Percentiles rank a stretch among this genome's conserved stretches.
These are phyloP conservation scores for Thysanoteuthis rhombus DNA, from an alignment of 2,888 invertebrate genomes.

Conservation along the genomic window DNA sequence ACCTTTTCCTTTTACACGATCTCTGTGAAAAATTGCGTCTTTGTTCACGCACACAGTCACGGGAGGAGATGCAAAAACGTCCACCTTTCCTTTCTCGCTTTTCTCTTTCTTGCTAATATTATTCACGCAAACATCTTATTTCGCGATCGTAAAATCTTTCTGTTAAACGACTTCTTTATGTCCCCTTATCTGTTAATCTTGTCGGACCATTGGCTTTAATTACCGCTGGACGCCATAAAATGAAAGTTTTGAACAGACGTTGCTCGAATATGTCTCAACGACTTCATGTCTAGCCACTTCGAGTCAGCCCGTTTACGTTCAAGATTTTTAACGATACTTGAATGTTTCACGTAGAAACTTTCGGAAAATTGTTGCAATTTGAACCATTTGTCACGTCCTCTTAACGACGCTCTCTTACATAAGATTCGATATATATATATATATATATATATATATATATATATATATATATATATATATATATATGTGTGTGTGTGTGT, in stretches of 20 bases:
- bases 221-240: background rate
- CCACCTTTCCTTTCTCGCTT: too few species aligned
- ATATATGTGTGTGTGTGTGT: background rate
- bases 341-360: background rate
- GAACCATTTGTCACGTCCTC: background rate
- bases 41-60: too few species aligned
- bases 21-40: too few species aligned
- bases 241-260: background rate
- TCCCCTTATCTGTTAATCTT: background rate
- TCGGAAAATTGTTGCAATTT: background rate
- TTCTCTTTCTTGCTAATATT: background rate
- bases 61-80: too few species aligned
- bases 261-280: background rate
- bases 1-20: too few species aligned
- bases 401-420: background rate
- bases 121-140: slow-evolving; percentile 12
- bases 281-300: background rate
- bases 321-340: background rate
- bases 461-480: background rate
- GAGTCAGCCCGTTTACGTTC: background rate
- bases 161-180: background rate
- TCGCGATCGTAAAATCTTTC: background rate
- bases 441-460: background rate
- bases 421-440: background rate
- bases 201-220: slow-evolving; percentile 12